phyloP scores from a whole-genome alignment of 2,888 invertebrate genomes.

The Portevinia maculata region DNA sequence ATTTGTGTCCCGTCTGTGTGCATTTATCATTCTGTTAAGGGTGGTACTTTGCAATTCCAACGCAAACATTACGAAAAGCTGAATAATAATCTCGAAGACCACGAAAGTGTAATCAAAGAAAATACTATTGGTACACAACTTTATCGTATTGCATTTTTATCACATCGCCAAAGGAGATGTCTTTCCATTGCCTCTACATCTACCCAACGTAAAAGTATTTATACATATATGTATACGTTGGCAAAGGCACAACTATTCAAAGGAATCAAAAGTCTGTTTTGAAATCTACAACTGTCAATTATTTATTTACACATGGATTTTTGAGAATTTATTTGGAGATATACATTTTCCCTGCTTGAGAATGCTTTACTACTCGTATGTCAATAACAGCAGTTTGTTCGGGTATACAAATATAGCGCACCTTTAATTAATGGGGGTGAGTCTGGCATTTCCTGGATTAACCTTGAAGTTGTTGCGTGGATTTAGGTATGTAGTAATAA shows the following conservation, averaged over 20 bases:
- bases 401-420: not conserved
- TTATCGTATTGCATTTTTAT: slow-evolving; percentile 61
- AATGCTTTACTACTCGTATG: no score
- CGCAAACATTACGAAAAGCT: slow-evolving; percentile 21
- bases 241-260: slow-evolving; percentile 17
- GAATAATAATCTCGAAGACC: slow-evolving; percentile 21
- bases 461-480: slow-evolving; percentile 30
- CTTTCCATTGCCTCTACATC: slow-evolving; percentile 17
- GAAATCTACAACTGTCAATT: not conserved
- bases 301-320: slow-evolving; percentile 39
- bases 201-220: not conserved
- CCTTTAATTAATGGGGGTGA: not conserved
- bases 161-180: slow-evolving; percentile 3
- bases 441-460: slow-evolving; percentile 15
- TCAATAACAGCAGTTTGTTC: no score
- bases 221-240: no score
- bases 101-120: slow-evolving; percentile 55
- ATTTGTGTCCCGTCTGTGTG: slow-evolving; percentile 15
- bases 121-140: slow-evolving; percentile 63
- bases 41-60: slow-evolving; percentile 31
- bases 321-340: slow-evolving; percentile 15
- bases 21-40: slow-evolving; percentile 12
- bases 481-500: slow-evolving; percentile 48
- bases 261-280: not conserved
- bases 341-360: not conserved